phyloP scores from a whole-genome alignment of 1,140 invertebrate genomes.

The Procambarus clarkii region DNA sequence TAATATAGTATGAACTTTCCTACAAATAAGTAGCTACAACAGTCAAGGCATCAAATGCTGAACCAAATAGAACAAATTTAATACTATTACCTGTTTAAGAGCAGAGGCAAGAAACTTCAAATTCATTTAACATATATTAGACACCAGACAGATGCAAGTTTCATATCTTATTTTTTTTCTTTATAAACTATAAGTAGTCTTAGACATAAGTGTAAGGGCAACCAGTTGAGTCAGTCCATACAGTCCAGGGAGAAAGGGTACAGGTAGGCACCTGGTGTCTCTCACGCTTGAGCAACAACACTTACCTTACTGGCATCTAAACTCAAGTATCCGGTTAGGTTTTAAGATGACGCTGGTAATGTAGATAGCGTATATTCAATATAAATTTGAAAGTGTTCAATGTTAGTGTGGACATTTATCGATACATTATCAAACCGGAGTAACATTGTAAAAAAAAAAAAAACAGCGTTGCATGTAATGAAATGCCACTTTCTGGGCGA shows the following conservation, averaged over 20 bases:
- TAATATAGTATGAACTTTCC: too few relatives aligned
- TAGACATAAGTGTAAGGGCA: background rate
- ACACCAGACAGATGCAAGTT: conserved; percentile 5
- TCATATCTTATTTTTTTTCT: background rate
- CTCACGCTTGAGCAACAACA: conserved; percentile 25
- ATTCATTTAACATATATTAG: background rate
- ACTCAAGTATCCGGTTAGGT: background rate
- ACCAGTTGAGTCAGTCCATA: conserved; percentile 14
- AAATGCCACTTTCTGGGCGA: too few relatives aligned
- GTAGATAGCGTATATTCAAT: background rate
- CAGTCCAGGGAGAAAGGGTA: background rate
- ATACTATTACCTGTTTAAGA: background rate
- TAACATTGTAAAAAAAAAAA: too few relatives aligned
- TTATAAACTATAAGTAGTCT: conserved; percentile 23
- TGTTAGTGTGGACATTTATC: too few relatives aligned
- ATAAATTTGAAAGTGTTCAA: background rate
- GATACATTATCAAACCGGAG: too few relatives aligned
- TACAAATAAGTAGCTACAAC: background rate
- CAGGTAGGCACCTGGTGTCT: conserved; percentile 27
- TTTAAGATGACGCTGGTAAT: background rate
- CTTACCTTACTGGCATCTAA: conserved; percentile 28
- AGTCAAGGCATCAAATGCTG: background rate
- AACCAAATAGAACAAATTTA: background rate
- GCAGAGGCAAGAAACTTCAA: background rate
- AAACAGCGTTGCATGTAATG: too few relatives aligned